Evolutionary conservation across 2,797 vertebrate genomes (phyloP), one percentile per base, ranked within the genome.

Genomic region (Stomatorhinus walkeri): DNA sequence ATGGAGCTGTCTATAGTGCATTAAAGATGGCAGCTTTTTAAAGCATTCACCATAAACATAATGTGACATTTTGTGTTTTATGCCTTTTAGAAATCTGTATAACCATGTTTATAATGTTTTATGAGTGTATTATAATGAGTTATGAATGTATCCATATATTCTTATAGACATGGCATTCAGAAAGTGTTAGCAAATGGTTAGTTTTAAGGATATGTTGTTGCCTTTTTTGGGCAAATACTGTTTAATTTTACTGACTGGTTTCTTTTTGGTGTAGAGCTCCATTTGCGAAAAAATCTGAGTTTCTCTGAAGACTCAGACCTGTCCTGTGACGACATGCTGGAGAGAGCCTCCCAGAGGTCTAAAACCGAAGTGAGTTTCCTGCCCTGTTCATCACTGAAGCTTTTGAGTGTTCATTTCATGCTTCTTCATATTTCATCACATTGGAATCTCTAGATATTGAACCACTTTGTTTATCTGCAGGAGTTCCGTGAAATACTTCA

Each of bases 301-400:
- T 96, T 96, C 92, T 96, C 96, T 0, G 97, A 98, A 64, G 97
- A 98, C 83, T 97, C 96, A 0, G 97, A 97, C 54, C 94, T 98
- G 90, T 97, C 96, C 88, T 98, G 96, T 0, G 95, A 96, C 0
- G 96, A 96, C 1, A 87, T 98, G 86, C 93, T 98, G 9, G 97
- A 98, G 85, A 95, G 95, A 16, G 96, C 96, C 90, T 98, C 97
- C 0, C 95, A 97, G 93, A 96, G 93, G 88, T 96, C 96, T 85
- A 95, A 92, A 90, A 93, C 95, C 92, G 97, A 98, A 91, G 98
- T 99, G 93, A 93, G 91, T 54, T 43, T 59, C 51, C 4, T 32
- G 22, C 84, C 7, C 81, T 51, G 22, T 48, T 83, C 79, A 83
- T 9, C n/a, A 51, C 46, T 10, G 12, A 36, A 72, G 64, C 64